A percentile compares a stretch with the other conserved stretches of the same genome.
Evolutionary conservation across 2,888 invertebrate species (phyloP).

Genomic region (Acrobasis consociella): DNA sequence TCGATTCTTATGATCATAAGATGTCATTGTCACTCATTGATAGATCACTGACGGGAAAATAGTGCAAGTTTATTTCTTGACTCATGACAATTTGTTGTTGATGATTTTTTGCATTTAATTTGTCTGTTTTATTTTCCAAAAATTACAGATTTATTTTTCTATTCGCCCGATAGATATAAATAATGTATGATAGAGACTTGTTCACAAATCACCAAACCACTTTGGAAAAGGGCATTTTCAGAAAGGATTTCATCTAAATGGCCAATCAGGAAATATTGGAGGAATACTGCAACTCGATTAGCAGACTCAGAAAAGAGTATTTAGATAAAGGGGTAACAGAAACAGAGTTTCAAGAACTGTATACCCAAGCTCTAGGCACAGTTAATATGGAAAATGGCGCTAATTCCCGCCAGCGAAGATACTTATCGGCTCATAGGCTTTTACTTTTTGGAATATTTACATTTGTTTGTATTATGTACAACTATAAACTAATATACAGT

Average conservation of each 20-base stretch:
- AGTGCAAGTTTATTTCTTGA: too few relatives aligned
- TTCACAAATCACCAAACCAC: too few relatives aligned
- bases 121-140: too few relatives aligned
- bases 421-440: constrained; percentile 36
- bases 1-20: too few relatives aligned
- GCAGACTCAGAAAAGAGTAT: constrained; percentile 82
- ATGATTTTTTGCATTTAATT: too few relatives aligned
- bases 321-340: constrained; percentile 83
- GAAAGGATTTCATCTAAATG: constrained; percentile 36
- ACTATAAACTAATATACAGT: constrained; percentile 85
- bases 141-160: too few relatives aligned
- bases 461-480: constrained; percentile 57
- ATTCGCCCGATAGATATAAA: too few relatives aligned
- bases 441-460: constrained; percentile 41
- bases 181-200: too few relatives aligned
- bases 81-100: too few relatives aligned
- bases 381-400: constrained; percentile 45
- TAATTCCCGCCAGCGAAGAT: constrained; percentile 2
- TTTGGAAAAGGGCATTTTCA: background rate
- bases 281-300: constrained; percentile 80
- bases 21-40: too few relatives aligned
- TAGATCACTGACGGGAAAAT: too few relatives aligned
- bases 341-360: constrained; percentile 84
- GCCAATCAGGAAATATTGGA: constrained; percentile 45
- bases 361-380: constrained; percentile 68